Evolutionary conservation across 1,140 invertebrate genomes (phyloP), one percentile per base, ranked within the genome.

Genomic region (Caenorhabditis remanei): DNA sequence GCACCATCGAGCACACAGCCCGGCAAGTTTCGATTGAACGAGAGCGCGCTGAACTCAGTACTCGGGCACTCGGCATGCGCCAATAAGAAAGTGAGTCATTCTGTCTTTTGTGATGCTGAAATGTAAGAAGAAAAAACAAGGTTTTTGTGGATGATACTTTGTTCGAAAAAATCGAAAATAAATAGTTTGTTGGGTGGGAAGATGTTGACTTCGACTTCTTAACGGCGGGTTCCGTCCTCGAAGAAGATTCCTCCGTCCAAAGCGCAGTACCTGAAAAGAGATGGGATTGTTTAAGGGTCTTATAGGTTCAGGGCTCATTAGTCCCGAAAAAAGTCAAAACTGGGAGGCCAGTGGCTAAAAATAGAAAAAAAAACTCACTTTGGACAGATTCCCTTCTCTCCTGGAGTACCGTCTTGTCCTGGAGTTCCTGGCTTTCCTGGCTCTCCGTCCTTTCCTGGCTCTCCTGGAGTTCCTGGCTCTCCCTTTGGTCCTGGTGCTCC

Each of bases 381-480:
- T 58, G 88, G 88, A 75, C 88, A 89, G 85, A 89, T 89, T 67
- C 88, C 88, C 75, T 89, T 89, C 85, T 89, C 88, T 67, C 88
- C 88, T 55, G 55, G 83, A n/a, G 55, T 87, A 46, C 79, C 86
- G 50, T 82, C 79, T 46, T 50, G 79, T 61, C 86, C 87, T 56
- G 87, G 87, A 53, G 63, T 55, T 82, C 84, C 87, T 40, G 84
- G 84, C 50, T 86, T 65, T 75, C 87, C 86, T 55, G 88, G 88
- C 83, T 87, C 61, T 79, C 88, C 88, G 67, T 85, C 88, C 75
- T 87, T 79, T 88, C 88, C 88, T 32, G 88, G 87, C 48, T 85
- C 67, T 83, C 88, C 88, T 24, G 71, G 55, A 50, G 71, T 56
- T 63, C 87, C 88, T 58, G 84, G 87, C 24, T 71, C 61, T 89